These are phyloP conservation scores for Platichthys flesus DNA, from an alignment of 2,113 vertebrate species.

Conservation along the genomic window DNA sequence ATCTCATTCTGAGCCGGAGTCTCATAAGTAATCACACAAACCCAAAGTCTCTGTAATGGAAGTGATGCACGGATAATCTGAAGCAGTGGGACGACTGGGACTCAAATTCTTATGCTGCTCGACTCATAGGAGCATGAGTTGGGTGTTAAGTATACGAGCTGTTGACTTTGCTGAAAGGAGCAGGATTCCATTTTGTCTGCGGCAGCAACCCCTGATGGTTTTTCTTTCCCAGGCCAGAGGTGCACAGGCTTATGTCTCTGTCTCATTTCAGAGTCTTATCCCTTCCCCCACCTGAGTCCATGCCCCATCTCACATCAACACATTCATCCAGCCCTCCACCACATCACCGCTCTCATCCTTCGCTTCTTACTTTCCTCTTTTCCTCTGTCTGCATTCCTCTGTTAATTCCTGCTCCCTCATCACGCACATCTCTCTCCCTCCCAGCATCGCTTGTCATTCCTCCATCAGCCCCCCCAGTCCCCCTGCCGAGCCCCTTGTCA, in stretches of 20 bases:
- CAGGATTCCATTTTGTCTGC: conserved; percentile 6
- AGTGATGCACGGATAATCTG: not conserved
- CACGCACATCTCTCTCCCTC: conserved; percentile 22
- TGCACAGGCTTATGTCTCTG: not conserved
- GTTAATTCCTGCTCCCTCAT: conserved; percentile 36
- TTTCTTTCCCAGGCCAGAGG: not conserved
- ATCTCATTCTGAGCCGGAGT: not conserved
- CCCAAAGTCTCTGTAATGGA: conserved; percentile 17
- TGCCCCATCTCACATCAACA: conserved; percentile 9
- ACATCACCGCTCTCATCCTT: no score
- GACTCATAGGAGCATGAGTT: not conserved
- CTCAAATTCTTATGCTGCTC: conserved; percentile 15
- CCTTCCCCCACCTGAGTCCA: not conserved
- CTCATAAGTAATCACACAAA: conserved; percentile 18
- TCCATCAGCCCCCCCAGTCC: conserved; percentile 17
- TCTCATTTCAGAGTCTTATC: not conserved
- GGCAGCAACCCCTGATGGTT: conserved; percentile 8
- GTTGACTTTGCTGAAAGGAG: not conserved
- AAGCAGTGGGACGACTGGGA: conserved; percentile 7
- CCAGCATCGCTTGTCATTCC: conserved; percentile 24
- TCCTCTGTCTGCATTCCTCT: conserved; percentile 4
- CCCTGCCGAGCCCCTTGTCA: conserved; percentile 14
- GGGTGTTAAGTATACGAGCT: conserved; percentile 5
- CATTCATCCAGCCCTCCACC: not conserved
- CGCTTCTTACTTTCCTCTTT: conserved; percentile 15